A percentile compares a stretch with the other conserved stretches of the same genome.
These are phyloP conservation scores for Chrysina gloriosa DNA, from an alignment of 2,888 invertebrate genomes.

Conservation along the genomic window DNA sequence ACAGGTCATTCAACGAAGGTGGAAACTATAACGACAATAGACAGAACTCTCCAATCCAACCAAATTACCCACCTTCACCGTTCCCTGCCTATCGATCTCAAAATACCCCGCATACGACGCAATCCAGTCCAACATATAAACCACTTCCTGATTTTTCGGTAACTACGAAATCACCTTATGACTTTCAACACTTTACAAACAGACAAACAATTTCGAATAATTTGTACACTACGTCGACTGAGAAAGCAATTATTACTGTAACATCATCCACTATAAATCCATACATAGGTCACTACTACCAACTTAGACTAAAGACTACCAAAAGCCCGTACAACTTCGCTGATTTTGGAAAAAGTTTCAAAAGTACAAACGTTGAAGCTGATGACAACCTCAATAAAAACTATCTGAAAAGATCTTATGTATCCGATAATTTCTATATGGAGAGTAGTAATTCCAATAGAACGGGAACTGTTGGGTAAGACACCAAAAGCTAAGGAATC, in stretches of 20 bases:
- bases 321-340: conserved; percentile 68
- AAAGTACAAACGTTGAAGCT: conserved; percentile 53
- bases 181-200: conserved; percentile 56
- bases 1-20: conserved; percentile 58
- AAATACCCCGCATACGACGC: conserved; percentile 32
- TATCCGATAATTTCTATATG: conserved; percentile 64
- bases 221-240: conserved; percentile 20
- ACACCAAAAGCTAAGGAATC: conserved; percentile 21
- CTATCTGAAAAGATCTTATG: conserved; percentile 65
- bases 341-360: conserved; percentile 60
- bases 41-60: neutral
- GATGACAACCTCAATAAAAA: conserved; percentile 61
- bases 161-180: conserved; percentile 60
- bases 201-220: conserved; percentile 40
- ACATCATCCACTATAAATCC: conserved; percentile 69
- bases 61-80: conserved; percentile 3
- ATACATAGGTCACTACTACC: conserved; percentile 65
- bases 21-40: conserved; percentile 51
- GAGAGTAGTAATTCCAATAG: conserved; percentile 60
- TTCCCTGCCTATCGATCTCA: conserved; percentile 44
- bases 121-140: conserved; percentile 27
- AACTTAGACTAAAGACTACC: conserved; percentile 67
- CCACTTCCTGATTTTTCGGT: conserved; percentile 52
- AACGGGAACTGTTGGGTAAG: conserved; percentile 45
- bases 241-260: conserved; percentile 7